These are phyloP conservation scores for Fistularia commersonii DNA, from an alignment of 2,797 vertebrate species.

Conservation along the genomic window DNA sequence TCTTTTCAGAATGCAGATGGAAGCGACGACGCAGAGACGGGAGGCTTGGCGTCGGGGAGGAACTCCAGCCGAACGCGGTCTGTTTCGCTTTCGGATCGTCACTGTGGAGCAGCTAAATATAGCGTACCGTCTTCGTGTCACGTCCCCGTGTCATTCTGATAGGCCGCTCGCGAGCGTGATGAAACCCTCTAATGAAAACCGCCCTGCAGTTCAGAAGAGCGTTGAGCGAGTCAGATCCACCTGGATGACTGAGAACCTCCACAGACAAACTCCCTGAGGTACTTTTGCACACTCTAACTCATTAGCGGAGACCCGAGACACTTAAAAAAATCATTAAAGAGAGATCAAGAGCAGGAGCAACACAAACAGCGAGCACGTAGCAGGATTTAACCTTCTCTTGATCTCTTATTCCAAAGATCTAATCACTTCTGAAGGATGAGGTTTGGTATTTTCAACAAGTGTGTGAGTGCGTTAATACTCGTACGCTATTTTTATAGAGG, in stretches of 20 bases:
- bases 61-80: conserved; percentile 39
- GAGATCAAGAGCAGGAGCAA: conserved; percentile 24
- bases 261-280: conserved; percentile 16
- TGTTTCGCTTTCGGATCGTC: conserved; percentile 47
- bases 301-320: conserved; percentile 25
- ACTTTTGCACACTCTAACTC: conserved; percentile 23
- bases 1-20: conserved; percentile 68
- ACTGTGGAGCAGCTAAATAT: conserved; percentile 23
- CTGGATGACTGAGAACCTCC: no score
- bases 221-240: no score
- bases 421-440: conserved; percentile 30
- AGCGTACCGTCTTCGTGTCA: conserved; percentile 16
- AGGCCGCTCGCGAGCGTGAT: conserved; percentile 13
- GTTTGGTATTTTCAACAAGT: conserved; percentile 3
- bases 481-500: conserved; percentile 12
- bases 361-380: conserved; percentile 18
- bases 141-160: conserved; percentile 6
- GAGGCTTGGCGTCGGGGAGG: conserved; percentile 30
- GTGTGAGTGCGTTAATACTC: conserved; percentile 12
- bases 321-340: conserved; percentile 57
- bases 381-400: conserved; percentile 53
- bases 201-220: no score
- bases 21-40: conserved; percentile 31
- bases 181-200: conserved; percentile 8
- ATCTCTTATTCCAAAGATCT: conserved; percentile 25